Evolutionary conservation across 2,113 vertebrate genomes (phyloP), one percentile per base, ranked within the genome.

Genomic region (Chaenocephalus aceratus): DNA sequence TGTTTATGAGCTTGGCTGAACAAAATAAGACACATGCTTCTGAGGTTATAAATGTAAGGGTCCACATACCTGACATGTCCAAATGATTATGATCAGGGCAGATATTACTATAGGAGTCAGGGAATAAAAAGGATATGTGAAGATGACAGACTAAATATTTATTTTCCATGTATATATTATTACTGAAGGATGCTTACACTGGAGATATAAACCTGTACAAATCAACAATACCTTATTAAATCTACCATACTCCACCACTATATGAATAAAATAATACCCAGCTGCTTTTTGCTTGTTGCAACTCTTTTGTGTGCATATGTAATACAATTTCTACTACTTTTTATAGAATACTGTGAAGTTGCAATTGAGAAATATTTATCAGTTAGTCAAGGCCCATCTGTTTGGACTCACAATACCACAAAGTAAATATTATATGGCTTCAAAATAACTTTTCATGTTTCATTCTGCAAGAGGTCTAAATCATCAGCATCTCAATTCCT

Each of bases 1-100:
- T 56, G 13, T 13, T 3, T 7, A 12, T 5, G 14, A n/a, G 9
- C 36, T 59, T 3, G 7, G 44, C 18, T 26, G n/a, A 51, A 23
- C 10, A 49, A 60, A 84, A 57, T 6, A 10, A 13, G 30, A 57
- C 14, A 61, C 1, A 60, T 59, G 56, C 44, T 5, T 48, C 10
- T 18, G 41, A 73, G 45, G 12, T 76, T 48, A 23, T 16, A 54
- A 72, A 56, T 49, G 57, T 21, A 76, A 14, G 48, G 36, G 36
- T 6, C 36, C 36, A 41, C 7, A 52, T 44, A 48, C n/a, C n/a
- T 44, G 23, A 30, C 11, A 1, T 48, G 26, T 11, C 8, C 41
- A 13, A 16, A 63, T 59, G 13, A 57, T 75, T 45, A 72, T 10
- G 6, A n/a, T 9, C 1, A 7, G 41, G 26, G 36, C 15, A 41